Evolutionary conservation across 2,888 invertebrate species (phyloP).

Genomic region (Ashinkailepas kermadecensis): DNA sequence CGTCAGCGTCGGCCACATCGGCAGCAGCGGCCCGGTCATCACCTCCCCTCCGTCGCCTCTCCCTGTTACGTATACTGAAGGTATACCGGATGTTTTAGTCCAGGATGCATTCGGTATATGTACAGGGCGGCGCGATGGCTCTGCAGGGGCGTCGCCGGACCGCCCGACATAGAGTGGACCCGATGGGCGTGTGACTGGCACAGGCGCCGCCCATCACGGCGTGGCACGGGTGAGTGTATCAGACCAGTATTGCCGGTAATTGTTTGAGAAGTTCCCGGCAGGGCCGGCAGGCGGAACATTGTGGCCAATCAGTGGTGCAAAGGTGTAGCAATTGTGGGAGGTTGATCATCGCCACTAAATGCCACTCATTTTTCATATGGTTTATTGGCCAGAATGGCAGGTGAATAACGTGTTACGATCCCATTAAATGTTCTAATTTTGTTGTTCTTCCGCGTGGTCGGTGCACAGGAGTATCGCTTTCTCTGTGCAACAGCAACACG

Average conservation of each 20-base stretch:
- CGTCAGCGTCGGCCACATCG: not conserved
- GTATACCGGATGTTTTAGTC: conserved; percentile 92
- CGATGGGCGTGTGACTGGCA: not conserved
- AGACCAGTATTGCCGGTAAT: not conserved
- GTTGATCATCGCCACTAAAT: conserved; percentile 5
- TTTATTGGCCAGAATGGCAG: conserved; percentile 3
- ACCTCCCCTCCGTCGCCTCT: conserved; percentile 59
- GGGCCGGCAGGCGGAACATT: not conserved
- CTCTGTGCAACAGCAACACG: not conserved
- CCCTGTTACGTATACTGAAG: conserved; percentile 99
- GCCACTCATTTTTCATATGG: conserved; percentile 16
- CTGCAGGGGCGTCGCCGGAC: not conserved
- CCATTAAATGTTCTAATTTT: conserved; percentile 17
- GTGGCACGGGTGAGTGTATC: conserved; percentile 9
- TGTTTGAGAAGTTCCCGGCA: not conserved
- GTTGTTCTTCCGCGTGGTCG: not conserved
- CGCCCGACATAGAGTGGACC: not conserved
- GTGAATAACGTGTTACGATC: conserved; percentile 16
- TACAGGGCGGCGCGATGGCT: conserved; percentile 68
- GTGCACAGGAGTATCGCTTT: not conserved
- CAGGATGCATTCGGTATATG: conserved; percentile 99
- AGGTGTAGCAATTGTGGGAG: not conserved
- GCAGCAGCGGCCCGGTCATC: not conserved
- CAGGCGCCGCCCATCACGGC: not conserved
- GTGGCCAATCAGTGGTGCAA: not conserved